These are phyloP conservation scores for Aldabrachelys gigantea DNA, from an alignment of 2,113 vertebrate genomes.

Conservation along the genomic window DNA sequence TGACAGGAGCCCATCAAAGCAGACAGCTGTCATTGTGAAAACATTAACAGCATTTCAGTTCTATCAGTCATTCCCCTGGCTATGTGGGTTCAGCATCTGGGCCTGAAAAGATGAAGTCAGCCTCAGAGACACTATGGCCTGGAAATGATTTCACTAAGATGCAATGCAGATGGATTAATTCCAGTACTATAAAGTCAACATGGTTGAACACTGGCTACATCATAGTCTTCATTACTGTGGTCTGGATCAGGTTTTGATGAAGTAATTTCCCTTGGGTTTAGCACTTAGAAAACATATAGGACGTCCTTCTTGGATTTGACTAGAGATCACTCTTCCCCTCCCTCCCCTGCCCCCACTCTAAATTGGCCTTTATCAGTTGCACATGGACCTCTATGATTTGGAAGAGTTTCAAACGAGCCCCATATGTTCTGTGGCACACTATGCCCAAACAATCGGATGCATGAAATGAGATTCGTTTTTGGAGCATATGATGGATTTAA, in stretches of 20 bases:
- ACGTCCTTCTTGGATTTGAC: slow-evolving; percentile 71
- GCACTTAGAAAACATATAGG: slow-evolving; percentile 83
- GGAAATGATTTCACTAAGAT: slow-evolving; percentile 90
- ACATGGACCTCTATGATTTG: slow-evolving; percentile 71
- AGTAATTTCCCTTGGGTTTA: slow-evolving; percentile 90
- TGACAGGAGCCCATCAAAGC: not conserved
- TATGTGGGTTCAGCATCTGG: slow-evolving; percentile 68
- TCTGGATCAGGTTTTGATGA: slow-evolving; percentile 86
- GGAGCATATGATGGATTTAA: slow-evolving; percentile 61
- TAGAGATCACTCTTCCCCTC: slow-evolving; percentile 55
- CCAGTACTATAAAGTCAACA: slow-evolving; percentile 89
- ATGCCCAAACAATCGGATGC: slow-evolving; percentile 63
- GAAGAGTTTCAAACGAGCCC: slow-evolving; percentile 75
- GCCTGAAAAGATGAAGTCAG: slow-evolving; percentile 77
- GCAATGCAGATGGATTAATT: slow-evolving; percentile 87
- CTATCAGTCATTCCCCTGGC: slow-evolving; percentile 23
- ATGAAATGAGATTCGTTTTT: slow-evolving; percentile 55
- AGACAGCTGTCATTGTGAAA: fast-evolving
- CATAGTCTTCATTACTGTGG: slow-evolving; percentile 76
- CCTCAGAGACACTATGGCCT: slow-evolving; percentile 76
- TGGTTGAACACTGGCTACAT: slow-evolving; percentile 78
- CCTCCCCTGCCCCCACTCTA: slow-evolving; percentile 18
- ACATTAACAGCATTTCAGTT: not conserved
- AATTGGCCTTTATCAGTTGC: slow-evolving; percentile 81
- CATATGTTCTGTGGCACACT: slow-evolving; percentile 74